Evolutionary conservation across 2,888 invertebrate species (phyloP).

Genomic region (Julus scanicus): DNA sequence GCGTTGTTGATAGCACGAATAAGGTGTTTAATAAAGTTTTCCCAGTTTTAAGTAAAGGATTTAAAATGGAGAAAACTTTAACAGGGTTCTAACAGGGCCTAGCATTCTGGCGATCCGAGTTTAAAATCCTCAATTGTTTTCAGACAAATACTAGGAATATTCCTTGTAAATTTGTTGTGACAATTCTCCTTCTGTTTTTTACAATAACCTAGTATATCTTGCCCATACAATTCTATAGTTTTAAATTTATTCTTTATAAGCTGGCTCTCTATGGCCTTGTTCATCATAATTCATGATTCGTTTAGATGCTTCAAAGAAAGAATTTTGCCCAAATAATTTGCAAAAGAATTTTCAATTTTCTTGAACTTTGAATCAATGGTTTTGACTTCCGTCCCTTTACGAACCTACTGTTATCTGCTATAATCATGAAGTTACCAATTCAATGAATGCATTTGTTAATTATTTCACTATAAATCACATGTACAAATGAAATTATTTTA

Average conservation of each 20-base stretch:
- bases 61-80: too few relatives aligned
- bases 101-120: too few relatives aligned
- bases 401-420: background rate
- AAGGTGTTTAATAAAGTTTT: too few relatives aligned
- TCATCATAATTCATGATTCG: background rate
- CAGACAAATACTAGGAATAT: too few relatives aligned
- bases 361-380: background rate
- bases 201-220: background rate
- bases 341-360: background rate
- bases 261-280: conserved; percentile 6
- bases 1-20: too few relatives aligned
- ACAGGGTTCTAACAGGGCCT: too few relatives aligned
- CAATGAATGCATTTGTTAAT: background rate
- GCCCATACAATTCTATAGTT: background rate
- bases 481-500: conserved; percentile 20
- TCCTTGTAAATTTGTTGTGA: too few relatives aligned
- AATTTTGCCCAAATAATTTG: background rate
- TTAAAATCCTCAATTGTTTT: too few relatives aligned
- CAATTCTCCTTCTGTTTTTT: background rate
- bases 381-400: background rate
- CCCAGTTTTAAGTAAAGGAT: too few relatives aligned
- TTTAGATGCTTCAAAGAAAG: background rate
- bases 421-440: background rate
- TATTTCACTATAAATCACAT: background rate
- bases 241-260: background rate